Evolutionary conservation across 2,888 invertebrate species (phyloP), one percentile per base, ranked within the genome.

Genomic region (Rhagophthalmus giganteus): DNA sequence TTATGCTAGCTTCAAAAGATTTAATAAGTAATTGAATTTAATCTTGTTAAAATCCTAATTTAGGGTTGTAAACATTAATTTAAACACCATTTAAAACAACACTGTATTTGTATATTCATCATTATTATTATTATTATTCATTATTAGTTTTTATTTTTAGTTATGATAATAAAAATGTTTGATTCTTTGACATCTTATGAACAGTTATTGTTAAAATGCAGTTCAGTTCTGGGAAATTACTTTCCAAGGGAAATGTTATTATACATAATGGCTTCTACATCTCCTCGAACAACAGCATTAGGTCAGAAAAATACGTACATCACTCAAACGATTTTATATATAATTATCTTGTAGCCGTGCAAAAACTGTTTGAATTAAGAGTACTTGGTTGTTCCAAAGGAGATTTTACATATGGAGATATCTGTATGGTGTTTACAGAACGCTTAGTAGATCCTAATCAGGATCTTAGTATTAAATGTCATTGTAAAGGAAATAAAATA

Each of bases 111-210:
- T n/a, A n/a, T n/a, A n/a, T n/a, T n/a, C n/a, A n/a, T n/a, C n/a
- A n/a, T n/a, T n/a, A n/a, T n/a, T n/a, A n/a, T n/a, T n/a, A n/a
- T n/a, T n/a, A n/a, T n/a, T n/a, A n/a, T n/a, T n/a, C n/a, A n/a
- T n/a, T n/a, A n/a, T n/a, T n/a, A n/a, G n/a, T 32, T 26, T 2
- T 41, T 12, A 16, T 40, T 26, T 56, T 70, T 74, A 82, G 84
- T 80, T 12, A 76, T 81, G 48, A 80, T 85, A 44, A 64, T 85
- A 59, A 83, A 82, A 69, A 78, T 81, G 0, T 85, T 83, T 61
- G 86, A 86, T 66, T 81, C 82, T 0, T 64, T 87, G 51, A 80
- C 79, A 2, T 80, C 83, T 0, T 79, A 81, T 54, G 85, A 85
- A 65, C 84, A 86, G 68, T 74, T 82, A 63, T 63, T 86, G 8